phyloP scores from a whole-genome alignment of 2,113 vertebrate genomes.

The Neofelis nebulosa region DNA sequence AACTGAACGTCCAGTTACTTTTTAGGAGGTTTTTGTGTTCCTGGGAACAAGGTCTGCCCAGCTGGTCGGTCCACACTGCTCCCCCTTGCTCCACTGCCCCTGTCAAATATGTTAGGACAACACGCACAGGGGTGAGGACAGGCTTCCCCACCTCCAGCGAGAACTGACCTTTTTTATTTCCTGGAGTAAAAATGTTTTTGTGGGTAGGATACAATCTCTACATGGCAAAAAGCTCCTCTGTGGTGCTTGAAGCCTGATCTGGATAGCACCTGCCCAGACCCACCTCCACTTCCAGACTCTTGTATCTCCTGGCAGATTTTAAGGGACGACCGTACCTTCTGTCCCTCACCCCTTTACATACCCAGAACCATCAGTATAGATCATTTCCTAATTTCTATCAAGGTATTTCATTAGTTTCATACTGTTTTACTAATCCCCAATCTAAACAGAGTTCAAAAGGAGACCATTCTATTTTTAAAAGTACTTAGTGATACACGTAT shows the following conservation, averaged over 20 bases:
- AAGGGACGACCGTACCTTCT: neutral
- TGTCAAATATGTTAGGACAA: conserved; percentile 55
- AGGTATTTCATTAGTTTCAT: conserved; percentile 71
- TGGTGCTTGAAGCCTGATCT: neutral
- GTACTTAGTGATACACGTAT: conserved; percentile 67
- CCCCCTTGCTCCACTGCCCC: conserved; percentile 55
- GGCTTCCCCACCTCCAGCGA: conserved; percentile 43
- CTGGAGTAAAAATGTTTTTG: conserved; percentile 74
- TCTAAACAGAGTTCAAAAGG: conserved; percentile 55
- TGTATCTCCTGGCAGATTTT: neutral
- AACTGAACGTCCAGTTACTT: conserved; percentile 77
- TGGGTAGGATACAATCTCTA: conserved; percentile 59
- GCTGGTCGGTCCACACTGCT: conserved; percentile 72
- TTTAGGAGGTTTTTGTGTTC: conserved; percentile 76
- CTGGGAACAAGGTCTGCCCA: conserved; percentile 76
- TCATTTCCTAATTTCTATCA: conserved; percentile 54
- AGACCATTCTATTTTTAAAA: conserved; percentile 80
- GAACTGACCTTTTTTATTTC: conserved; percentile 72
- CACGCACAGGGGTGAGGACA: conserved; percentile 62
- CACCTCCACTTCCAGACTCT: neutral
- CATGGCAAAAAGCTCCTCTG: neutral
- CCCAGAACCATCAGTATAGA: neutral
- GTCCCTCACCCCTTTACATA: neutral
- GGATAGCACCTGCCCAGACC: neutral
- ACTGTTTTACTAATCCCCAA: conserved; percentile 74